Evolutionary conservation across 1,140 invertebrate genomes (phyloP), one percentile per base, ranked within the genome.

Genomic region (Aculops lycopersici): DNA sequence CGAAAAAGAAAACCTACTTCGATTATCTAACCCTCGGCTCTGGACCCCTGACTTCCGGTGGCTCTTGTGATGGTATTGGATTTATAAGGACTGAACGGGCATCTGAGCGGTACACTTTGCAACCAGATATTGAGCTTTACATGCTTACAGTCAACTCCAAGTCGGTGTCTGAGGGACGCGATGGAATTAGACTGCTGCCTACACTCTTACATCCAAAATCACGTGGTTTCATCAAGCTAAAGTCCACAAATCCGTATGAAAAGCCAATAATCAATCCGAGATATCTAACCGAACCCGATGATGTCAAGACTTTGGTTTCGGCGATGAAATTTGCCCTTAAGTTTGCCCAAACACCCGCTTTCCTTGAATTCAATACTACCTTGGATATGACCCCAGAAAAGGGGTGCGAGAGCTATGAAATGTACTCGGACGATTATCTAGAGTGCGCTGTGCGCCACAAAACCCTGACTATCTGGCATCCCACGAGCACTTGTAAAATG

Each of bases 241-340:
- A 73, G 4, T 75, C 70, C 40, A 66, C 66, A 16, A 76, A 86
- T 58, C 86, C 86, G 0, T 72, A 71, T 44, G 72, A 83, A 46
- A 74, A 81, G 52, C 88, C 88, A 0, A 63, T 80, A 14, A 83
- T 95, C 38, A 74, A 83, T 52, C 79, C 86, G 0, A 86, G 83
- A 52, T 88, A 88, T 49, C 69, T 88, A 46, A 61, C 65, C 3
- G 71, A 80, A 40, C 70, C 71, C 2, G 60, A n/a, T n/a, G 78
- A 84, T 49, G 63, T 79, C 46, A 69, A 69, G 20, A 71, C 68
- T 0, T 53, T 83, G 18, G 61, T 80, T 3, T 76, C 81, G 56
- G 76, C 76, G 13, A 44, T 44, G 43, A 44, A 44, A 21, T 43
- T 44, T 5, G 42, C 24, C 3, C 38, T 44, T 37, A 40, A 39